phyloP scores from a whole-genome alignment of 2,888 invertebrate genomes.

The Volucella inanis region DNA sequence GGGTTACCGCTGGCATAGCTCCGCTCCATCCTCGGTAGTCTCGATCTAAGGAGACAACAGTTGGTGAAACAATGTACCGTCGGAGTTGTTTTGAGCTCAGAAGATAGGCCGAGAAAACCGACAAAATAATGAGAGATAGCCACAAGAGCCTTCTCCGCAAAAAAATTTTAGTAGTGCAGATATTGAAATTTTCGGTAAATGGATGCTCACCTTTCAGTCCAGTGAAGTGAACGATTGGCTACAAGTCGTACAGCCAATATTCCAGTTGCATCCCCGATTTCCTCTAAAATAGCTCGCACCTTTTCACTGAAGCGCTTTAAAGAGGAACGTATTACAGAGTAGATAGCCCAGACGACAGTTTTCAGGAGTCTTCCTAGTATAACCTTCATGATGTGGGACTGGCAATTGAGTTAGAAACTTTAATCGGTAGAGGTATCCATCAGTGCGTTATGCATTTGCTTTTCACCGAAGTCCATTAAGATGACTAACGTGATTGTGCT shows the following conservation, averaged over 20 bases:
- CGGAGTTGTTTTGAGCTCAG: slow-evolving; percentile 78
- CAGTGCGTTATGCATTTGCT: slow-evolving; percentile 11
- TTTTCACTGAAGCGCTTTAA: not conserved
- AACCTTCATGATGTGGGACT: slow-evolving; percentile 42
- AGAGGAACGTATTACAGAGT: not conserved
- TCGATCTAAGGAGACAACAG: slow-evolving; percentile 81
- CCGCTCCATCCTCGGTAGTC: slow-evolving; percentile 82
- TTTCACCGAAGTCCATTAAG: slow-evolving; percentile 56
- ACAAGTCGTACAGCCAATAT: slow-evolving; percentile 78
- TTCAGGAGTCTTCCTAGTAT: slow-evolving; percentile 23
- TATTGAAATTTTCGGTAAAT: not conserved
- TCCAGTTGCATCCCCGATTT: slow-evolving; percentile 78
- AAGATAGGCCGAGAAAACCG: slow-evolving; percentile 77
- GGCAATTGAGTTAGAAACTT: slow-evolving; percentile 1
- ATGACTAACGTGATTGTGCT: slow-evolving; percentile 47
- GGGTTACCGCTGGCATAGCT: slow-evolving; percentile 80
- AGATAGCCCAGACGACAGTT: not conserved
- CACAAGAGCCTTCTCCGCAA: slow-evolving; percentile 77
- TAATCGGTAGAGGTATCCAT: not conserved
- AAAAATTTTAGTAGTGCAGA: not conserved
- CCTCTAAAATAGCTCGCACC: slow-evolving; percentile 36
- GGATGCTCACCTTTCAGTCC: slow-evolving; percentile 77
- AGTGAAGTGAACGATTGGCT: slow-evolving; percentile 77
- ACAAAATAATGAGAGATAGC: slow-evolving; percentile 77
- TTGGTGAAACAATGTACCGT: slow-evolving; percentile 80